Percentiles rank a stretch among this genome's conserved stretches.
Evolutionary conservation across 2,113 vertebrate genomes (phyloP).

Genomic region (Nematolebias whitei): DNA sequence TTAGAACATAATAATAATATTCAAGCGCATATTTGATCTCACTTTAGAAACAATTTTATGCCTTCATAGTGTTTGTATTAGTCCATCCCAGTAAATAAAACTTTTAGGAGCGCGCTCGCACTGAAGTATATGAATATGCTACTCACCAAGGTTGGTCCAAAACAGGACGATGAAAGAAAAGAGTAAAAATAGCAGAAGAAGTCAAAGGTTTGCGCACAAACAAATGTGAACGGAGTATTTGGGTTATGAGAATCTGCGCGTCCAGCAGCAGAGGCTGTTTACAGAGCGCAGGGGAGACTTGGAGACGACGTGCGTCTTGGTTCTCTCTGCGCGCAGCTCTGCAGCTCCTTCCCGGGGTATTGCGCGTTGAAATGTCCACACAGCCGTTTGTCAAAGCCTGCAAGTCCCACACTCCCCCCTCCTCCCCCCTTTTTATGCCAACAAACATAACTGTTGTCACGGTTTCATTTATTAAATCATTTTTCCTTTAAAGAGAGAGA

Average conservation of each 20-base stretch:
- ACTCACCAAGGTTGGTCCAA: conserved; percentile 76
- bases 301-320: conserved; percentile 69
- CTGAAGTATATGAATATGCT: conserved; percentile 54
- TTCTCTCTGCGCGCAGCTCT: conserved; percentile 73
- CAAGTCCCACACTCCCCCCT: conserved; percentile 87
- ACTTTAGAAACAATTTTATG: too few relatives aligned
- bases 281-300: conserved; percentile 72
- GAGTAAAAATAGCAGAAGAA: conserved; percentile 4
- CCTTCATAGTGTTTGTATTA: background rate
- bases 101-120: conserved; percentile 42
- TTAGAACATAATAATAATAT: background rate
- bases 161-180: conserved; percentile 34
- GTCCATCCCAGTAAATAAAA: conserved; percentile 27
- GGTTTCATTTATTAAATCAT: conserved; percentile 93
- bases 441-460: conserved; percentile 93
- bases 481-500: conserved; percentile 23
- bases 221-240: conserved; percentile 70
- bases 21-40: background rate
- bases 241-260: conserved; percentile 68
- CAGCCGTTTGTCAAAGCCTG: conserved; percentile 86
- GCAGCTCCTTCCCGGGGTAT: conserved; percentile 80
- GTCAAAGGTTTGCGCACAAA: conserved; percentile 58
- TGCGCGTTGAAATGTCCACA: conserved; percentile 84
- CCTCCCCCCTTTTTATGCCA: conserved; percentile 81
- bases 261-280: conserved; percentile 72